Percentiles rank a stretch among this genome's conserved stretches.
These are phyloP conservation scores for Leptogaster cylindrica DNA, from an alignment of 2,888 invertebrate genomes.

Conservation along the genomic window DNA sequence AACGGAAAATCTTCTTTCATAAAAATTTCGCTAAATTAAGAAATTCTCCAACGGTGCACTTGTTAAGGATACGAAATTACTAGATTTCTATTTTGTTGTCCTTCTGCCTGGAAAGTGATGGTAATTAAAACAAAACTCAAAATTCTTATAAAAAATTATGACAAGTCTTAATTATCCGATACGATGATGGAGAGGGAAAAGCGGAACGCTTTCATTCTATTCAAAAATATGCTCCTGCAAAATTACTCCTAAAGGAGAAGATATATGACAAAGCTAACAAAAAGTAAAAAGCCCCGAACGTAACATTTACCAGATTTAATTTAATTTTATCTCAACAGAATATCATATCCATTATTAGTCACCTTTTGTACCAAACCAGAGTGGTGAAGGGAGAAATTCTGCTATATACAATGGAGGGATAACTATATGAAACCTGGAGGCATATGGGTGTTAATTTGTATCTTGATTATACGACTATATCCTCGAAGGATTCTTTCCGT, in stretches of 20 bases:
- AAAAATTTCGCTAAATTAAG: too few species aligned
- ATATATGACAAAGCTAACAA: conserved; percentile 35
- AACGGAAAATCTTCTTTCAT: too few species aligned
- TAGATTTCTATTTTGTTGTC: too few species aligned
- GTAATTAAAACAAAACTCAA: conserved; percentile 38
- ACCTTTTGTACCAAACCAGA: conserved; percentile 26
- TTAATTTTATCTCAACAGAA: conserved; percentile 44
- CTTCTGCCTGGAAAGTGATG: conserved; percentile 29
- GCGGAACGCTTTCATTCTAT: conserved; percentile 12
- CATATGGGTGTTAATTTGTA: conserved; percentile 32
- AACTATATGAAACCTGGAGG: conserved; percentile 35
- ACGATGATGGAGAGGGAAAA: too few species aligned
- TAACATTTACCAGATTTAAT: conserved; percentile 45
- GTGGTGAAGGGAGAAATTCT: background rate
- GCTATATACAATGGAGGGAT: conserved; percentile 18
- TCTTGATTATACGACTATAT: conserved; percentile 7
- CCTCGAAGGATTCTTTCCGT: too few species aligned
- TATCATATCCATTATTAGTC: conserved; percentile 37
- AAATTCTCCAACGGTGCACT: too few species aligned
- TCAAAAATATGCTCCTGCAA: conserved; percentile 28
- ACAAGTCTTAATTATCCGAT: conserved; percentile 39
- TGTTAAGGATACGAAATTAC: too few species aligned
- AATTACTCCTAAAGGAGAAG: conserved; percentile 32
- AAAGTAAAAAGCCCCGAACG: conserved; percentile 38
- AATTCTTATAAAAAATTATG: conserved; percentile 37